A percentile compares a stretch with the other conserved stretches of the same genome.
Evolutionary conservation across 2,888 invertebrate species (phyloP).

Genomic region (Agrochola circellaris): DNA sequence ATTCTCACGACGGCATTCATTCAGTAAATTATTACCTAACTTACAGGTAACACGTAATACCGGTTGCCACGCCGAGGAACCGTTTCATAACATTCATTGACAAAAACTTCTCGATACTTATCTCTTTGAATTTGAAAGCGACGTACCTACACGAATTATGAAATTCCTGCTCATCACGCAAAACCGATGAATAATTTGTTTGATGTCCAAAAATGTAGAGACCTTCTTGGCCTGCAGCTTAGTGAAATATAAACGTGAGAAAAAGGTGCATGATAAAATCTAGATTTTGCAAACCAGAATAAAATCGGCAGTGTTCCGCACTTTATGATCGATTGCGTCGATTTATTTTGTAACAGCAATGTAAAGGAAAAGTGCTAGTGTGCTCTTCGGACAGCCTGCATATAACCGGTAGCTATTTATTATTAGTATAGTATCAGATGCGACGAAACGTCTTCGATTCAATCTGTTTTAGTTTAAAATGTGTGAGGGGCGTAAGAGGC

Average conservation of each 20-base stretch:
- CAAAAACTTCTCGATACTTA: conserved; percentile 67
- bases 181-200: conserved; percentile 3
- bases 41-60: conserved; percentile 71
- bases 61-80: conserved; percentile 66
- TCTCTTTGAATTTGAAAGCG: conserved; percentile 57
- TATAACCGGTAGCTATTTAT: conserved; percentile 30
- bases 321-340: conserved; percentile 31
- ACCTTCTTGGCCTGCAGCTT: neutral
- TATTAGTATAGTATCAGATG: conserved; percentile 29
- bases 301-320: conserved; percentile 29
- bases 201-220: neutral
- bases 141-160: conserved; percentile 40
- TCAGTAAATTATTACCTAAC: conserved; percentile 75
- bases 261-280: conserved; percentile 12
- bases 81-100: conserved; percentile 79
- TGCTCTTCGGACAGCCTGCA: neutral
- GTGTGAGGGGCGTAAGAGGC: conserved; percentile 76
- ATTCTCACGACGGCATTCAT: conserved; percentile 75
- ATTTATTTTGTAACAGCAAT: conserved; percentile 43
- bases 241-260: conserved; percentile 1
- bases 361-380: conserved; percentile 17
- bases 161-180: conserved; percentile 23
- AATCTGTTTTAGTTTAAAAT: conserved; percentile 69
- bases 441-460: conserved; percentile 51
- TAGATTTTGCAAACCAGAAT: conserved; percentile 25